Base-by-base conservation (phyloP, 2,113 vertebrate genomes). In the Xenotilapia leptura region DNA sequence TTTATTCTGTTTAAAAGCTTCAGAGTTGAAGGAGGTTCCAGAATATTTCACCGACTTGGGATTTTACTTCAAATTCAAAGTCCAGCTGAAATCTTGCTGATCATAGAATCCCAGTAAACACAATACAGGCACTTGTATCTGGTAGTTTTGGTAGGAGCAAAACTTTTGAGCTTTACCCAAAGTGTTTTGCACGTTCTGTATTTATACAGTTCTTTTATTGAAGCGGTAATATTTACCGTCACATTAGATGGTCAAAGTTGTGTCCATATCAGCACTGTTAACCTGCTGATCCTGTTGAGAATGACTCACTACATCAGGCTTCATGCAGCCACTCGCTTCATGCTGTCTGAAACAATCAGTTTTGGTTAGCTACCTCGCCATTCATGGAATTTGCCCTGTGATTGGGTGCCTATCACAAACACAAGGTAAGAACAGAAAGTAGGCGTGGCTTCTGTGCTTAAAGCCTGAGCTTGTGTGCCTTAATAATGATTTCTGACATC, bases 91-190 rank as follows among this genome's bases (percentile, higher is more conserved):
- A 47, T 47, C 70, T 75, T 28, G 42, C 9, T 28, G 68, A 28
- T 40, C 13, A 0, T 17, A 73, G 21, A 73, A 17, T 17, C 70
- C 26, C 42, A 75, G 42, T 31, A 68, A 68, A 68, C 33, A 8
- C 33, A 68, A 5, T 12, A 68, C 33, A 68, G 62, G 1, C 3
- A 65, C 60, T 65, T 65, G 17, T 65, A 7, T 38, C 33, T 3
- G 60, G 60, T 65, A 65, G 36, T 23, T 23, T 73, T 26, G 3
- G 28, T 17, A 33, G 28, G 26, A 68, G 33, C 36, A 23, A 42
- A 70, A 0, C n/a, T 2, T 42, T 3, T 70, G 65, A 73, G 13
- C 38, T 26, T 45, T 6, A 45, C 0, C 33, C 0, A 2, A 14
- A 38, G 60, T 26, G 14, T 47, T 77, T 28, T 49, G 42, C 70